Evolutionary conservation across 2,797 vertebrate genomes (phyloP), one percentile per base, ranked within the genome.

Genomic region (Myotis daubentonii): DNA sequence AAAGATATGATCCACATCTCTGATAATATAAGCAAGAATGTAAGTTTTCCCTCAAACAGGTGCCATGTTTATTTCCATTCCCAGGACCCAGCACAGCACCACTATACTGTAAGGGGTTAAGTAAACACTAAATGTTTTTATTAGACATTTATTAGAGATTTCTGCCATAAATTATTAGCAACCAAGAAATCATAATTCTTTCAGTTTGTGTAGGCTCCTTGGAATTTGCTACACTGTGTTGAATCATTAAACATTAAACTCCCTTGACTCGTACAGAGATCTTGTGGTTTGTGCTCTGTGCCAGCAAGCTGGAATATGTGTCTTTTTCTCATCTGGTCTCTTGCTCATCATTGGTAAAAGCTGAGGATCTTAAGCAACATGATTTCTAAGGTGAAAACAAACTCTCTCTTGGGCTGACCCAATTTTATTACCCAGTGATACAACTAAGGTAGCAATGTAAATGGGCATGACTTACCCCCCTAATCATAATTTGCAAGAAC

Each of bases 221-320:
- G n/a, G 71, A 79, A 19, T 92, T 88, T 91, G 70, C 36, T 80
- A 75, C 44, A 76, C 6, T 0, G 10, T 89, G 55, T 38, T 94
- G 51, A 92, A 83, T 81, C 85, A 60, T 84, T 94, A 65, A 87
- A 90, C 78, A 74, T 82, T 87, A 71, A 92, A 55, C 33, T 76
- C 65, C 30, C 41, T 81, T 57, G 51, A 75, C 19, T 23, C 25
- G 38, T 0, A 55, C 71, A 84, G 62, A 62, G 60, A 51, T 20
- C 65, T 76, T 90, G 51, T 30, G 47, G n/a, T 62, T 17, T 86
- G 38, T 15, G 70, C 49, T 68, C 38, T 78, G 30, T 1, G 41
- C 78, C 75, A 57, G 38, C 23, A 70, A 1, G 0, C 44, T 16
- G 7, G 25, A 9, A 13, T 68, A 1, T 7, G 2, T 23, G 41